phyloP scores from a whole-genome alignment of 2,888 invertebrate genomes.

The Orchestes rusci region DNA sequence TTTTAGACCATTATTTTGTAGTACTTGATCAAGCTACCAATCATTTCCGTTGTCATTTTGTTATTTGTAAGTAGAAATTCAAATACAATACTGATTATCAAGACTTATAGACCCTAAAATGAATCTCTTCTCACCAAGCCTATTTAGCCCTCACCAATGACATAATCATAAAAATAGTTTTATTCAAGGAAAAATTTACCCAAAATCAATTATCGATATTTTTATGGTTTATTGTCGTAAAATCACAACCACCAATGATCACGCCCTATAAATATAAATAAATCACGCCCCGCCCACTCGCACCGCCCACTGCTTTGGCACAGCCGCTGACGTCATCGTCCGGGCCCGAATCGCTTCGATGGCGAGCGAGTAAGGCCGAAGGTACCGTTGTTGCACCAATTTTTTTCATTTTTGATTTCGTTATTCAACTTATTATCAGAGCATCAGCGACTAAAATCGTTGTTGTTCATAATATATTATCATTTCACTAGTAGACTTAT shows the following conservation, averaged over 20 bases:
- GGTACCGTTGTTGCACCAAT: constrained; percentile 24
- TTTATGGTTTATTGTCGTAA: no score
- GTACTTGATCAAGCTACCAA: no score
- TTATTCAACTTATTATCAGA: neutral
- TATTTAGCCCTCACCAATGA: no score
- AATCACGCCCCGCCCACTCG: constrained; percentile 24
- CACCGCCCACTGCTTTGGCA: constrained; percentile 26
- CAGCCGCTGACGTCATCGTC: constrained; percentile 25
- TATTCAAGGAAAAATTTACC: no score
- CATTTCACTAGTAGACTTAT: constrained; percentile 12
- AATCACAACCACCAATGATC: constrained; percentile 14
- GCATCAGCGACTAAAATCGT: constrained; percentile 1
- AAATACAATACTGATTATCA: no score
- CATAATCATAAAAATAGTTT: no score
- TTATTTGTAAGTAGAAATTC: no score
- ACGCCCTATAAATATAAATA: constrained; percentile 11
- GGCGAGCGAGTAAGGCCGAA: constrained; percentile 22
- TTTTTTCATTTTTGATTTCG: constrained; percentile 11
- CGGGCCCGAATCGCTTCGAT: constrained; percentile 22
- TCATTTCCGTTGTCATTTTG: no score
- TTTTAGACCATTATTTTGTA: no score
- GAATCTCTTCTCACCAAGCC: no score
- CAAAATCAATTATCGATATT: no score
- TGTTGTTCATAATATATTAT: constrained; percentile 5
- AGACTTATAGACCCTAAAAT: no score